phyloP scores from a whole-genome alignment of 2,888 invertebrate genomes.

The Meloe dianella region DNA sequence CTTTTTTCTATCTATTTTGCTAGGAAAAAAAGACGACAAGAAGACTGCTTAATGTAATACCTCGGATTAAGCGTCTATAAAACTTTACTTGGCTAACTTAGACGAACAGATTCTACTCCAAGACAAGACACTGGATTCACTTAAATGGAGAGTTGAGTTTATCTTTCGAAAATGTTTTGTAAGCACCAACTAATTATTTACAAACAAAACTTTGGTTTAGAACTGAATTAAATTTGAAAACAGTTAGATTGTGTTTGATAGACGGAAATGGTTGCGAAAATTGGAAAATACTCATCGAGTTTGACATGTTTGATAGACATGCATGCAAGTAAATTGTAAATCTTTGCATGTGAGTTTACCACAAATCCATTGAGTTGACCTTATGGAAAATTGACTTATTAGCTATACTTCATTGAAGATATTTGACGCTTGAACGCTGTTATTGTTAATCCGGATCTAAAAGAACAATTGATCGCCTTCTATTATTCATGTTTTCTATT shows the following conservation, averaged over 20 bases:
- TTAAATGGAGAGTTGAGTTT: neutral
- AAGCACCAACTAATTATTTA: neutral
- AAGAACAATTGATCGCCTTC: too few relatives aligned
- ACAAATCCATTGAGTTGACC: neutral
- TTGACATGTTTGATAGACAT: neutral
- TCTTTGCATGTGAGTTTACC: neutral
- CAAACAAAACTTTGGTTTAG: neutral
- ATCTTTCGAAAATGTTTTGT: neutral
- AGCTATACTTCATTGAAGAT: neutral
- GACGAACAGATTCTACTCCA: conserved; percentile 11
- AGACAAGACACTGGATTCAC: conserved; percentile 7
- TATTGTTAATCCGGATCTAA: too few relatives aligned
- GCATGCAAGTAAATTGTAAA: neutral
- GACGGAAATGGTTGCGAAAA: neutral
- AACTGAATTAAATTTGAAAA: neutral
- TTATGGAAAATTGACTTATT: neutral
- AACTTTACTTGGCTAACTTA: conserved; percentile 17
- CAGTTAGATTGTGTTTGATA: neutral
- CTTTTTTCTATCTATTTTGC: neutral
- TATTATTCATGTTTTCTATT: too few relatives aligned
- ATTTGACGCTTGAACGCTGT: too few relatives aligned
- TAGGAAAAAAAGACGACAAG: neutral
- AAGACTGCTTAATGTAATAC: conserved; percentile 9
- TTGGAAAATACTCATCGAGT: neutral
- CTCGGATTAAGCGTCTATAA: conserved; percentile 1